A percentile compares a stretch with the other conserved stretches of the same genome.
phyloP scores from a whole-genome alignment of 2,797 vertebrate genomes.

The Lepus oiostolus region DNA sequence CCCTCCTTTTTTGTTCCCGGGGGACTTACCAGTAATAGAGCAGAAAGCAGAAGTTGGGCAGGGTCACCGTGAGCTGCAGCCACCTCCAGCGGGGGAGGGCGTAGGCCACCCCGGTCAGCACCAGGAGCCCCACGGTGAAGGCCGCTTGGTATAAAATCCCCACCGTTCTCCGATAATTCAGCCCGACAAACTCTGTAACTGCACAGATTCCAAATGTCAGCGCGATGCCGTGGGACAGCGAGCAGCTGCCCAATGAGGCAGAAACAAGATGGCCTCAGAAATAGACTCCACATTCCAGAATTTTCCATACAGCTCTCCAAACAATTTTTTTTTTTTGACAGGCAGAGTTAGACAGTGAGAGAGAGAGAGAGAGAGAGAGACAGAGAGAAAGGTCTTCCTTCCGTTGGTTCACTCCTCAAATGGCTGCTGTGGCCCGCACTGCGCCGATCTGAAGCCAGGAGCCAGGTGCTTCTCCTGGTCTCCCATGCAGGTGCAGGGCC shows the following conservation, averaged over 20 bases:
- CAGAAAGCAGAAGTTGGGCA: slow-evolving; percentile 91
- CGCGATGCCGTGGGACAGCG: fast-evolving
- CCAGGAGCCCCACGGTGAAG: slow-evolving; percentile 89
- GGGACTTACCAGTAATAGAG: slow-evolving; percentile 90
- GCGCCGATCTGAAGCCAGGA: too few species aligned
- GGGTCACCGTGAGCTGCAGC: slow-evolving; percentile 89
- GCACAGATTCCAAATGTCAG: not conserved
- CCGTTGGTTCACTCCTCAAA: too few species aligned
- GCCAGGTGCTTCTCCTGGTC: too few species aligned
- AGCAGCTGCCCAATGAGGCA: fast-evolving
- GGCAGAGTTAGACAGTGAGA: too few species aligned
- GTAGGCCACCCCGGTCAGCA: slow-evolving; percentile 89
- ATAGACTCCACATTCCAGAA: not conserved
- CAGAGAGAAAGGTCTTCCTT: too few species aligned
- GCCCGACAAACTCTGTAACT: slow-evolving; percentile 91
- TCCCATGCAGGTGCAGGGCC: too few species aligned
- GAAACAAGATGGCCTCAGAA: not conserved
- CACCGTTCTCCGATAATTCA: slow-evolving; percentile 88
- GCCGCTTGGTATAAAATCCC: slow-evolving; percentile 89
- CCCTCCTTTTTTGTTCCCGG: not conserved
- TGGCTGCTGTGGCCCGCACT: fast-evolving
- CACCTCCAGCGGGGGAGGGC: slow-evolving; percentile 89
- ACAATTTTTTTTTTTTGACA: not conserved
- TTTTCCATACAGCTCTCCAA: not conserved
- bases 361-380: too few species aligned